phyloP scores from a whole-genome alignment of 2,113 vertebrate genomes.

The Campylomormyrus tamandua region DNA sequence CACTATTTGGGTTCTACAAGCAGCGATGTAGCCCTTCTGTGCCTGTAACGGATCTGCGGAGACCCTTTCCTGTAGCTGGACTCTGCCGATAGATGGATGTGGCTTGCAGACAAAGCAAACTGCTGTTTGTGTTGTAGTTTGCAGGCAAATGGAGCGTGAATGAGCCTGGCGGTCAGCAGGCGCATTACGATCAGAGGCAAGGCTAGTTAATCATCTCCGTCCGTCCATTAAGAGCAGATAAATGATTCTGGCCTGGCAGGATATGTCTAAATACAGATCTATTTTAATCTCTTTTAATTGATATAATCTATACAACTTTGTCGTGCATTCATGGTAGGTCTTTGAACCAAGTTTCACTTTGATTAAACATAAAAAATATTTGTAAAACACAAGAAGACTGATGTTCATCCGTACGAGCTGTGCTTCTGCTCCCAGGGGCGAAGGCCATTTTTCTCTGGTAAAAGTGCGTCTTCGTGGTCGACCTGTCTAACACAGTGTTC shows the following conservation, averaged over 20 bases:
- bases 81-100: background rate
- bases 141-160: background rate
- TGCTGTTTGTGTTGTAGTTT: background rate
- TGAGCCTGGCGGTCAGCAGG: background rate
- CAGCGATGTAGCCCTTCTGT: background rate
- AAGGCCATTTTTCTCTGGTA: background rate
- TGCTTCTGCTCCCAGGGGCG: background rate
- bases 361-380: conserved; percentile 1
- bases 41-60: background rate
- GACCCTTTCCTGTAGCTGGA: background rate
- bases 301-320: background rate
- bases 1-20: background rate
- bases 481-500: background rate
- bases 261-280: background rate
- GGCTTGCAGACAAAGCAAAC: background rate
- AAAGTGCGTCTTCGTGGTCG: background rate
- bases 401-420: background rate
- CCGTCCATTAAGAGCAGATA: background rate
- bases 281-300: background rate
- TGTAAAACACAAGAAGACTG: background rate
- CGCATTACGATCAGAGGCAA: background rate
- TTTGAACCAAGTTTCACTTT: background rate
- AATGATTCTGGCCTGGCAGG: background rate
- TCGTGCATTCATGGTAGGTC: background rate
- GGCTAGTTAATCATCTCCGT: background rate